These are phyloP conservation scores for Pseudochirops corinnae DNA, from an alignment of 2,797 vertebrate species.

Conservation along the genomic window DNA sequence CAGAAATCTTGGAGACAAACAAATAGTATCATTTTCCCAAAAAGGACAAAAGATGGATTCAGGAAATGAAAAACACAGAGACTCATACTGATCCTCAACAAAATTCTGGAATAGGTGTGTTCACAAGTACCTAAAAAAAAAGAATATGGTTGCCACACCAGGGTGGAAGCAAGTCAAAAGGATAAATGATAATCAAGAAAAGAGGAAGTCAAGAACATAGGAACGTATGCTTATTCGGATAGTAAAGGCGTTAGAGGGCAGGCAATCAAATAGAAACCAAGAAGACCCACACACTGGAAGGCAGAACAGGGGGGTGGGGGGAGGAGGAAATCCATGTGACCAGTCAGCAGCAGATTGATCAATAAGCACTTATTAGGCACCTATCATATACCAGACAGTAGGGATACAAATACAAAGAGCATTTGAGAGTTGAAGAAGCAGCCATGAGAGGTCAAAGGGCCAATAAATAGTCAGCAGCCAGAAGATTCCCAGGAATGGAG, in stretches of 20 bases:
- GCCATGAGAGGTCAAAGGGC: not conserved
- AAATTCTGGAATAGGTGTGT: not conserved
- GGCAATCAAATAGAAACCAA: not conserved
- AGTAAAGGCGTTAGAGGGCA: not conserved
- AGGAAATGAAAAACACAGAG: not conserved
- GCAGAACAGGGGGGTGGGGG: not conserved
- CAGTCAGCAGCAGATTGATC: not conserved
- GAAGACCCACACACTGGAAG: not conserved
- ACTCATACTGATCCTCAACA: not conserved
- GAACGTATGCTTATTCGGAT: not conserved
- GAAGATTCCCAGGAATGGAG: not conserved
- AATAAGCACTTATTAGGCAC: not conserved
- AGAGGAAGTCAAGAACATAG: not conserved
- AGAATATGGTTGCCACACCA: not conserved
- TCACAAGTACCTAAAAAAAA: not conserved
- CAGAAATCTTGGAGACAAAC: not conserved
- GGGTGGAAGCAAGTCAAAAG: not conserved
- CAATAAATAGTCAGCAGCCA: not conserved
- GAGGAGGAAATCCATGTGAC: not conserved
- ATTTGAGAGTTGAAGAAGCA: not conserved
- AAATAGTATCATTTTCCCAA: not conserved
- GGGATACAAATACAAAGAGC: not conserved
- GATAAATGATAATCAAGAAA: not conserved
- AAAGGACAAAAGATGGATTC: not conserved
- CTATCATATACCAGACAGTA: not conserved